phyloP scores from a whole-genome alignment of 2,888 invertebrate species.

The Stegophylla sp. region DNA sequence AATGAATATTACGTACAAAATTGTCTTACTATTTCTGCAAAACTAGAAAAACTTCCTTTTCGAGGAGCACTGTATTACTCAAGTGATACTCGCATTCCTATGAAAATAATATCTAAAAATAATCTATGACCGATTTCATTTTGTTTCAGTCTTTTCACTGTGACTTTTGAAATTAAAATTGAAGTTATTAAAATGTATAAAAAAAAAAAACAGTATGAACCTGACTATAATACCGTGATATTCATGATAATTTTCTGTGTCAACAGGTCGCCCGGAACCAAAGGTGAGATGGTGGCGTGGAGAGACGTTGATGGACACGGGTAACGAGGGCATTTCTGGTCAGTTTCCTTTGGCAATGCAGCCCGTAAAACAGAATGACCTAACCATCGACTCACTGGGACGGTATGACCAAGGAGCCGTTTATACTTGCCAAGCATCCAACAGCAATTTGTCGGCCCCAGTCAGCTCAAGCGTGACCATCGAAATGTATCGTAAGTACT shows the following conservation, averaged over 20 bases:
- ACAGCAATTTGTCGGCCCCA: slow-evolving; percentile 74
- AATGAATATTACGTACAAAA: too few species aligned
- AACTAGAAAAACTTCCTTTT: too few species aligned
- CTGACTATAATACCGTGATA: too few species aligned
- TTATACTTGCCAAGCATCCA: slow-evolving; percentile 77
- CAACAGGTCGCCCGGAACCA: slow-evolving; percentile 75
- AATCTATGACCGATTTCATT: too few species aligned
- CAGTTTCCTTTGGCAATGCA: slow-evolving; percentile 65
- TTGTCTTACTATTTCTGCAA: too few species aligned
- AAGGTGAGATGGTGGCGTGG: slow-evolving; percentile 80
- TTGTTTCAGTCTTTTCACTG: too few species aligned
- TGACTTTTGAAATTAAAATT: too few species aligned
- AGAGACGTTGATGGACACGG: slow-evolving; percentile 71
- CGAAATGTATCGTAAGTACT: slow-evolving; percentile 71
- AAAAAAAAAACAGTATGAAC: too few species aligned
- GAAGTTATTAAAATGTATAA: too few species aligned
- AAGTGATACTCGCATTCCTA: too few species aligned
- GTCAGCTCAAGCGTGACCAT: slow-evolving; percentile 73
- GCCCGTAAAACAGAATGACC: slow-evolving; percentile 67
- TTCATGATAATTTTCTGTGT: not conserved
- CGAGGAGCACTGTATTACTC: too few species aligned
- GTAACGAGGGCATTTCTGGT: slow-evolving; percentile 67
- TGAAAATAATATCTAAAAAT: too few species aligned
- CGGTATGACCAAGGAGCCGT: slow-evolving; percentile 74
- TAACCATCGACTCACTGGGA: slow-evolving; percentile 68